phyloP scores from a whole-genome alignment of 2,888 invertebrate species.

The Andrena hattorfiana region DNA sequence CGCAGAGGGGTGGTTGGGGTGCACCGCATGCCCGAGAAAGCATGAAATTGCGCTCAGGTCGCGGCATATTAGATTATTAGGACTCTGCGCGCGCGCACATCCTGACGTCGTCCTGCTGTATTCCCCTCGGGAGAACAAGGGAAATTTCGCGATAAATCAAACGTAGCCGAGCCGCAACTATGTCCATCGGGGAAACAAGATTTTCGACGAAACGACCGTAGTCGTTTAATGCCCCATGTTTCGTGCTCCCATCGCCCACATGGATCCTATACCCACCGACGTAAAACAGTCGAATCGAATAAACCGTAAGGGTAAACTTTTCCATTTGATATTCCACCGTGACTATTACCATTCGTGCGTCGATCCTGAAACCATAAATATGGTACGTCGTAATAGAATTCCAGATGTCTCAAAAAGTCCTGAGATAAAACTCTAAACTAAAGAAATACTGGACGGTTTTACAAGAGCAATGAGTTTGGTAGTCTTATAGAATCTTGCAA shows the following conservation, averaged over 20 bases:
- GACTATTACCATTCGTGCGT: too few relatives aligned
- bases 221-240: constrained; percentile 46
- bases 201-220: constrained; percentile 59
- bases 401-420: too few relatives aligned
- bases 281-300: background rate
- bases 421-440: too few relatives aligned
- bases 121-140: constrained; percentile 49
- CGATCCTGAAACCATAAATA: too few relatives aligned
- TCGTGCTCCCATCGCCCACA: background rate
- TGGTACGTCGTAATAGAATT: too few relatives aligned
- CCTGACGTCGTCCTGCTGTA: constrained; percentile 45
- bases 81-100: constrained; percentile 53
- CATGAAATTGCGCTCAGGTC: constrained; percentile 75
- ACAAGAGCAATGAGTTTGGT: too few relatives aligned
- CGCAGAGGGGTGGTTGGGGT: constrained; percentile 11
- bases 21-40: constrained; percentile 66
- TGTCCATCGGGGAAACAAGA: constrained; percentile 59
- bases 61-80: constrained; percentile 74
- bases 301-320: background rate
- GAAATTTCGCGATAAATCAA: constrained; percentile 73
- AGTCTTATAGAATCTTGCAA: too few relatives aligned
- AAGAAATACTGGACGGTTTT: too few relatives aligned
- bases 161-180: constrained; percentile 55
- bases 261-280: too few relatives aligned
- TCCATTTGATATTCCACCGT: too few relatives aligned